phyloP scores from a whole-genome alignment of 1,140 invertebrate species.

The Brachionus plicatilis region DNA sequence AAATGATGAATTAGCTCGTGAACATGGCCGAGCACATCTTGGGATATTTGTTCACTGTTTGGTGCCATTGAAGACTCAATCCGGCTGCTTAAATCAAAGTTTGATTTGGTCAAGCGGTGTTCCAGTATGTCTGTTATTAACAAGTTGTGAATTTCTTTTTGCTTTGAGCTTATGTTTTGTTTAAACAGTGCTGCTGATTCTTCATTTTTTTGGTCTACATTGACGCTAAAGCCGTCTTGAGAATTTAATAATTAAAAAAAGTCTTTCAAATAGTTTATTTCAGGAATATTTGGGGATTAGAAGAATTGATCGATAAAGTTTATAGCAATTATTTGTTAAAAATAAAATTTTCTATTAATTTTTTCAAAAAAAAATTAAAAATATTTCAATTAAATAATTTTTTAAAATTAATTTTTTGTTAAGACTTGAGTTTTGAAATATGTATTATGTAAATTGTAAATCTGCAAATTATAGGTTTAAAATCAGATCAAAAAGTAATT shows the following conservation, averaged over 20 bases:
- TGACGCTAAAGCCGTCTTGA: slow-evolving; percentile 15
- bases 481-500: too few species aligned
- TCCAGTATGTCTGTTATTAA: slow-evolving; percentile 7
- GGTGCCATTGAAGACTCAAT: neutral
- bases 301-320: too few species aligned
- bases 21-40: neutral
- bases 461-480: too few species aligned
- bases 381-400: too few species aligned
- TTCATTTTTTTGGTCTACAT: neutral
- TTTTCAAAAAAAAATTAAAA: too few species aligned
- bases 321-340: too few species aligned
- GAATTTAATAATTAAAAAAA: neutral
- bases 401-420: too few species aligned
- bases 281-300: too few species aligned
- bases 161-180: slow-evolving; percentile 7
- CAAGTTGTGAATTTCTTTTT: slow-evolving; percentile 1
- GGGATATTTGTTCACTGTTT: neutral
- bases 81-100: neutral
- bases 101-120: neutral
- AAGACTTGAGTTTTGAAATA: too few species aligned
- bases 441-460: too few species aligned
- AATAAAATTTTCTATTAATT: too few species aligned
- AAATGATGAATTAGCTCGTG: slow-evolving; percentile 17
- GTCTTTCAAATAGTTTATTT: neutral
- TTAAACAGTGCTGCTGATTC: neutral